Evolutionary conservation across 2,888 invertebrate genomes (phyloP), one percentile per base, ranked within the genome.

Genomic region (Sphaeridia pumilis): DNA sequence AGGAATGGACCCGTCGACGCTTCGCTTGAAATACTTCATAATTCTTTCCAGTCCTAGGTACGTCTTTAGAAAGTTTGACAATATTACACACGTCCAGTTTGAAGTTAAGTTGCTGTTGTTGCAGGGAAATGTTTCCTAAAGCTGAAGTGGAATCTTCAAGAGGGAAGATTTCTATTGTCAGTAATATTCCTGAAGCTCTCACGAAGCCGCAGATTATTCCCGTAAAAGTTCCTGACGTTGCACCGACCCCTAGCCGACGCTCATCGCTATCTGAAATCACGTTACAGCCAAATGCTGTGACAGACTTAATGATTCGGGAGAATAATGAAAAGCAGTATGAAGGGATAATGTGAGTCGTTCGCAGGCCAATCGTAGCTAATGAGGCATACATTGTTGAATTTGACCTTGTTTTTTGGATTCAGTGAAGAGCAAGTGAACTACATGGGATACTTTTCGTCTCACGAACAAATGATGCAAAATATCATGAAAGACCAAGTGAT

Each of bases 401-500:
- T n/a, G n/a, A n/a, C n/a, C n/a, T 27, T 31, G 24, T 12, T n/a
- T 43, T 42, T 22, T 34, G 60, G 65, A n/a, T n/a, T 73, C 58
- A 75, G 77, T 54, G 77, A 76, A 63, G 80, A 81, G 67, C 75
- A 75, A 10, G 77, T 82, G 14, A 80, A 81, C 69, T 83, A 83
- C 70, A 70, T 82, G 44, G 82, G 81, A 5, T 82, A 81, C 65
- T 81, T 79, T 68, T 80, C 81, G 1, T 77, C 77, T 0, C 80
- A 81, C 63, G 81, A 81, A 63, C 78, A 80, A 66, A 67, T 77
- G 12, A 80, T 81, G 78, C 78, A 79, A 58, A 75, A 77, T 61
- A 68, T 78, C 53, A 78, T 80, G 51, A 69, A 74, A 63, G 75
- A 77, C 28, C 78, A 79, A 66, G 78, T 78, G 0, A 68, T 70